A percentile compares a stretch with the other conserved stretches of the same genome.
Evolutionary conservation across 2,888 invertebrate genomes (phyloP).

Genomic region (Ptychoptera albimana): DNA sequence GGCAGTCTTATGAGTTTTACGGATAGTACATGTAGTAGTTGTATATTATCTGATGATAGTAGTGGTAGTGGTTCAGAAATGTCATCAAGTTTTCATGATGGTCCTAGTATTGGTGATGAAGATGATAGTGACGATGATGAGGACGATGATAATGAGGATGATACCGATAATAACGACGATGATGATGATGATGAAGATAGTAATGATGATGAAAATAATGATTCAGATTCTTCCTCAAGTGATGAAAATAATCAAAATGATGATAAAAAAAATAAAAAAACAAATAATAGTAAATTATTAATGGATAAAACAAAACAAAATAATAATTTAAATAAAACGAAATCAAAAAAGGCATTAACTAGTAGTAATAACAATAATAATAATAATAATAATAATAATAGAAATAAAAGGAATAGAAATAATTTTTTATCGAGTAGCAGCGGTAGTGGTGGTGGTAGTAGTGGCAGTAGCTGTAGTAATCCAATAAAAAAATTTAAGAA

Average conservation of each 20-base stretch:
- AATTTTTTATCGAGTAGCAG: conserved; percentile 3
- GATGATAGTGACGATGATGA: conserved; percentile 19
- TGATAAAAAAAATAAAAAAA: no score
- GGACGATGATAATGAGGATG: background rate
- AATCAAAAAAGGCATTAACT: background rate
- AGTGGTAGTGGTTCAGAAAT: conserved; percentile 27
- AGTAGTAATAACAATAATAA: conserved; percentile 4
- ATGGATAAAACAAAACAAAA: no score
- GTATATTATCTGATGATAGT: conserved; percentile 22
- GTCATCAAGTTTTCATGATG: conserved; percentile 27
- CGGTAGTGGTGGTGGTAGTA: background rate
- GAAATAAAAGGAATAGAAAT: conserved; percentile 8
- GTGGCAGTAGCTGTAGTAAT: no score
- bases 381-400: conserved; percentile 9
- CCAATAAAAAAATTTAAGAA: background rate
- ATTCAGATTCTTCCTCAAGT: background rate
- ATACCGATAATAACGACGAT: conserved; percentile 6
- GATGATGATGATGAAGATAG: conserved; percentile 6
- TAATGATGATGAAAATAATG: background rate
- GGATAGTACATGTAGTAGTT: conserved; percentile 30
- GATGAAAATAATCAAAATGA: background rate
- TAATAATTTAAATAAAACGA: no score
- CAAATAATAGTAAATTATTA: no score
- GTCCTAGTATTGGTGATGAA: conserved; percentile 25
- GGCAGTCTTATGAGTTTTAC: conserved; percentile 22